phyloP scores from a whole-genome alignment of 2,888 invertebrate species.

The Acanthosepion lycidas region DNA sequence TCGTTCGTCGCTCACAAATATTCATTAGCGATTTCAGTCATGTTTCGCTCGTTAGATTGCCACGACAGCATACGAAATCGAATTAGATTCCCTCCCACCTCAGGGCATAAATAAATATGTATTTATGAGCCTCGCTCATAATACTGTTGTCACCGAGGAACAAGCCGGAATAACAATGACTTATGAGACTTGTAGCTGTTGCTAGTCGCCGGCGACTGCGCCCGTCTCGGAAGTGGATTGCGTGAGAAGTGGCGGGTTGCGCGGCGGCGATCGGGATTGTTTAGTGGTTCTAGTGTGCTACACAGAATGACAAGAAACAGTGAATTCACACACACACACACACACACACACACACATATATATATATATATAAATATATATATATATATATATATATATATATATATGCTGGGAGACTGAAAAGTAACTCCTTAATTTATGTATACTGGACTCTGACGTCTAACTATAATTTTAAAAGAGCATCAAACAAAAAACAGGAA shows the following conservation, averaged over 20 bases:
- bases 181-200: not conserved
- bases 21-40: not conserved
- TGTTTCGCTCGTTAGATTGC: slow-evolving; percentile 17
- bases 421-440: too few species aligned
- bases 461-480: too few species aligned
- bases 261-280: not conserved
- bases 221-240: not conserved
- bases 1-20: not conserved
- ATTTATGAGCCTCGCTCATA: not conserved
- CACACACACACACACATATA: too few species aligned
- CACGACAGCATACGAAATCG: not conserved
- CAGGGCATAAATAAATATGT: slow-evolving; percentile 1
- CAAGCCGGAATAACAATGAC: slow-evolving; percentile 33
- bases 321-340: not conserved
- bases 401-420: too few species aligned
- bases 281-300: not conserved
- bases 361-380: too few species aligned
- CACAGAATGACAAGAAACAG: not conserved
- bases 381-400: too few species aligned
- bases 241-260: not conserved
- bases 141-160: not conserved
- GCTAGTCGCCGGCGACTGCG: not conserved
- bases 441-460: too few species aligned
- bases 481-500: too few species aligned
- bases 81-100: slow-evolving; percentile 22